Evolutionary conservation across 2,888 invertebrate species (phyloP).

Genomic region (Melanotus villosus): DNA sequence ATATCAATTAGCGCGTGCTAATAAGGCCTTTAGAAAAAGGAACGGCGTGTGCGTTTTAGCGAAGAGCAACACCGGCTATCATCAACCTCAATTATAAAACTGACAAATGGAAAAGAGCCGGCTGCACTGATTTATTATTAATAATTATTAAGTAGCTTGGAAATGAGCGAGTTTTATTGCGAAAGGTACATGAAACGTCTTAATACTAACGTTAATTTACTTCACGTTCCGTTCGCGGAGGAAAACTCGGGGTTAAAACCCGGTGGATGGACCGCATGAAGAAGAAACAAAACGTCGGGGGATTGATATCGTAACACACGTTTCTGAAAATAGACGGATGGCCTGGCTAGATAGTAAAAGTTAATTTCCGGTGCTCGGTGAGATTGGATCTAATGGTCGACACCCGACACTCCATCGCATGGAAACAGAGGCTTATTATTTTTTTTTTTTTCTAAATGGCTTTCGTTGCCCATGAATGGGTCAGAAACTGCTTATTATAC

Average conservation of each 20-base stretch:
- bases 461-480: slow-evolving; percentile 50
- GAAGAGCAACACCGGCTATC: not conserved
- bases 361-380: slow-evolving; percentile 43
- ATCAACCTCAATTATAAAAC: slow-evolving; percentile 13
- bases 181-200: slow-evolving; percentile 11
- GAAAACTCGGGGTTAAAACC: no score
- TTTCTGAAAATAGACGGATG: slow-evolving; percentile 10
- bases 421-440: slow-evolving; percentile 17
- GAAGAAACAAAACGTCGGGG: no score
- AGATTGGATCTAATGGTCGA: slow-evolving; percentile 42
- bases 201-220: no score
- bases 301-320: not conserved
- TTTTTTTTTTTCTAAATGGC: slow-evolving; percentile 26
- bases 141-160: slow-evolving; percentile 5
- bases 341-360: slow-evolving; percentile 42
- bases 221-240: no score
- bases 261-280: no score
- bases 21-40: not conserved
- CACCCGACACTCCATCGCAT: slow-evolving; percentile 24
- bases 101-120: slow-evolving; percentile 12
- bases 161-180: not conserved
- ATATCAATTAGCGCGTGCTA: slow-evolving; percentile 40
- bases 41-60: not conserved
- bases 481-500: slow-evolving; percentile 43
- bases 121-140: slow-evolving; percentile 15